Evolutionary conservation across 2,888 invertebrate genomes (phyloP).

Genomic region (Thysanoteuthis rhombus): DNA sequence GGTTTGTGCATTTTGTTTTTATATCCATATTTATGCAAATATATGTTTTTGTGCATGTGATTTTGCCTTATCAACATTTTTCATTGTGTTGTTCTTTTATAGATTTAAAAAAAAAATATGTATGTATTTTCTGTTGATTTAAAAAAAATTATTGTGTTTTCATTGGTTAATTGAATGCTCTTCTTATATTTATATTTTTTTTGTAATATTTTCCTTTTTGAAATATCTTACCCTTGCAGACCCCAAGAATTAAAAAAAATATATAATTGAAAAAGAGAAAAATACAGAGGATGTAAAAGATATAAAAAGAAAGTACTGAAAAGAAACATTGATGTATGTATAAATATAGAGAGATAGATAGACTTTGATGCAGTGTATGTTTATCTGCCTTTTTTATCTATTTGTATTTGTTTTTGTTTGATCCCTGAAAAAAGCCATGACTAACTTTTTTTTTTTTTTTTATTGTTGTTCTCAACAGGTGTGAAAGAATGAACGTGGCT

Average conservation of each 20-base stretch:
- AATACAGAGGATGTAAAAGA: not conserved
- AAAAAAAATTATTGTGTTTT: not conserved
- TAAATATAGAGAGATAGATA: not conserved
- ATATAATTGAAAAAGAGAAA: not conserved
- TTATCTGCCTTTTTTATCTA: not conserved
- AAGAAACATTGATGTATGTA: not conserved
- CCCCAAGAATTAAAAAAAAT: not conserved
- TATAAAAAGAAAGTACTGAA: not conserved
- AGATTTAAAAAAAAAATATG: not conserved
- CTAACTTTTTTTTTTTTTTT: not conserved
- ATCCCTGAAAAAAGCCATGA: not conserved
- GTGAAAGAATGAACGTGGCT: conserved; percentile 46
- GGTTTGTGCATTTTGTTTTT: not conserved
- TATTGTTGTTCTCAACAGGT: conserved; percentile 40
- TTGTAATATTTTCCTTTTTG: conserved; percentile 13
- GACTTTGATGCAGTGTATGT: not conserved
- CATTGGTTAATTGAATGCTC: not conserved
- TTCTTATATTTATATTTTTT: not conserved
- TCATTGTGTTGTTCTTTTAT: not conserved
- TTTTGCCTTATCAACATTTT: not conserved
- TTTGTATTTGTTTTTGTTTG: not conserved
- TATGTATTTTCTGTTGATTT: not conserved
- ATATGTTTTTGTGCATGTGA: not conserved
- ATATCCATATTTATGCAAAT: not conserved
- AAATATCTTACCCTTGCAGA: not conserved